A percentile compares a stretch with the other conserved stretches of the same genome.
phyloP scores from a whole-genome alignment of 2,113 vertebrate species.

The Lathamus discolor region DNA sequence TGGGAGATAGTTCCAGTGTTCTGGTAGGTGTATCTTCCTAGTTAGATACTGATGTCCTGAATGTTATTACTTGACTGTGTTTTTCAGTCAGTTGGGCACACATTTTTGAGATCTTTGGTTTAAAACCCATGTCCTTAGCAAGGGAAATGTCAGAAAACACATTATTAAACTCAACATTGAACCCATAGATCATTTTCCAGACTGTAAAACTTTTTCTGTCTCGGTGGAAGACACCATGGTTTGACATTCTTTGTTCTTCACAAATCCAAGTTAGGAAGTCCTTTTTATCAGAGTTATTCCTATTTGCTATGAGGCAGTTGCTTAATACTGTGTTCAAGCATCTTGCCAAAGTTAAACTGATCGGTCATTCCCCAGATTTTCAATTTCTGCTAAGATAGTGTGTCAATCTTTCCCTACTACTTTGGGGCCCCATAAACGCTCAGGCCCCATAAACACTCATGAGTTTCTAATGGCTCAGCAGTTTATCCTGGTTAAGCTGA shows the following conservation, averaged over 20 bases:
- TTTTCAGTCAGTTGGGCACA: background rate
- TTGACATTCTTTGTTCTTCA: background rate
- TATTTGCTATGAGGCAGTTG: background rate
- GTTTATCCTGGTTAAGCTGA: background rate
- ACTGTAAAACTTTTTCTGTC: background rate
- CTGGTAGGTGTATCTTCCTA: background rate
- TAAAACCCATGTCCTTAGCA: background rate
- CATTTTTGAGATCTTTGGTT: background rate
- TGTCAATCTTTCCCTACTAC: background rate
- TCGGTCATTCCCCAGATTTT: background rate
- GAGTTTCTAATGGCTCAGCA: background rate
- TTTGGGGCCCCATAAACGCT: background rate
- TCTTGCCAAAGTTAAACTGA: background rate
- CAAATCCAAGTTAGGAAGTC: background rate
- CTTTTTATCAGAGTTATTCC: background rate
- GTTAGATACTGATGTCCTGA: background rate
- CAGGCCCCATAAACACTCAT: background rate
- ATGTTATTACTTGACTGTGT: background rate
- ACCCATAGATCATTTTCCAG: background rate
- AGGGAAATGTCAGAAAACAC: background rate
- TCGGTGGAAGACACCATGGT: background rate
- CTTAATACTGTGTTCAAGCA: background rate
- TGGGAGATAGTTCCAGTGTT: background rate
- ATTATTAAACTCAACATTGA: background rate
- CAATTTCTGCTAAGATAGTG: background rate